phyloP scores from a whole-genome alignment of 2,797 vertebrate genomes.

The Petrocephalus sullivani region DNA sequence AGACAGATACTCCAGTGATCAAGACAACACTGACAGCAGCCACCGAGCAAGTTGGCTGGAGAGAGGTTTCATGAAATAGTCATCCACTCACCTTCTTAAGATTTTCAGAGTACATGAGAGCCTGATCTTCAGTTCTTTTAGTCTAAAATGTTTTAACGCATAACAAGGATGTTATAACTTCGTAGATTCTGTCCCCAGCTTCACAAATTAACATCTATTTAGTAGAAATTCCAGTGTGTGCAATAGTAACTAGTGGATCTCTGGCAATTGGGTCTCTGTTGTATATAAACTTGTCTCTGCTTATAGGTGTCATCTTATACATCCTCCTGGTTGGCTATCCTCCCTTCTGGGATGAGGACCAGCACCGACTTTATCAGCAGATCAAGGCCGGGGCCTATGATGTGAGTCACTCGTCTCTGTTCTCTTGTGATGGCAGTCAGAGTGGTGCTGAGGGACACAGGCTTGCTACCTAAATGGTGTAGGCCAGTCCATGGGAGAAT shows the following conservation, averaged over 20 bases:
- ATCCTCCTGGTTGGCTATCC: constrained; percentile 93
- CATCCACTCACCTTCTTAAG: not conserved
- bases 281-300: not conserved
- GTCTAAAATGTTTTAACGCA: not conserved
- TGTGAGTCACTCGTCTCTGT: constrained; percentile 62
- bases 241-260: not conserved
- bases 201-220: not conserved
- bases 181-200: not conserved
- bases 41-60: not conserved
- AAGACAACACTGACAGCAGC: not conserved
- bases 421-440: not conserved
- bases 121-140: not conserved
- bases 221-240: not conserved
- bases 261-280: not conserved
- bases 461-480: not conserved
- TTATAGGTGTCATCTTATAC: constrained; percentile 88
- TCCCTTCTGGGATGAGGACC: constrained; percentile 97
- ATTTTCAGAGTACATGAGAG: not conserved
- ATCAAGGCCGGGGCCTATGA: constrained; percentile 98
- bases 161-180: not conserved
- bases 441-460: not conserved
- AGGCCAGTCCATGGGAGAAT: not conserved
- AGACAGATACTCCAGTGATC: not conserved
- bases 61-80: not conserved
- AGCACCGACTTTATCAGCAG: constrained; percentile 95